A percentile compares a stretch with the other conserved stretches of the same genome.
phyloP scores from a whole-genome alignment of 2,797 vertebrate genomes.

The Euphonia xanthogaster region DNA sequence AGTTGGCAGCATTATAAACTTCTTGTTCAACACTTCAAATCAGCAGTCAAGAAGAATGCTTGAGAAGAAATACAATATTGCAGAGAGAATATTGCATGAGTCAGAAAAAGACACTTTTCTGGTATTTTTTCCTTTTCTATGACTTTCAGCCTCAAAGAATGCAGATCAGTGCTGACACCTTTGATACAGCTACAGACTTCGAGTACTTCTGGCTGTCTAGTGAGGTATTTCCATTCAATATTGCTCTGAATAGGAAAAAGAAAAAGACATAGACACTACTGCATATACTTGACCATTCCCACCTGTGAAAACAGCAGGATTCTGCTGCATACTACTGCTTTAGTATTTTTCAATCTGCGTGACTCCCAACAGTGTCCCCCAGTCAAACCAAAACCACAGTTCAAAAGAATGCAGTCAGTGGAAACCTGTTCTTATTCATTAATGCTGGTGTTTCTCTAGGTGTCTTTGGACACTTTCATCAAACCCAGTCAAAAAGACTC shows the following conservation, averaged over 20 bases:
- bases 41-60: not conserved
- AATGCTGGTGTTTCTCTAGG: not conserved
- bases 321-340: not conserved
- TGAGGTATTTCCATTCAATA: not conserved
- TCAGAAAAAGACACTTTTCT: not conserved
- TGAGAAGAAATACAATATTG: not conserved
- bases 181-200: not conserved
- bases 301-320: not conserved
- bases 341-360: not conserved
- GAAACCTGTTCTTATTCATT: not conserved
- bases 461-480: not conserved
- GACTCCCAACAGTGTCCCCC: not conserved
- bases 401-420: not conserved
- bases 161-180: not conserved
- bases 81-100: not conserved
- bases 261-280: not conserved
- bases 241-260: not conserved
- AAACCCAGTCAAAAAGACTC: not conserved
- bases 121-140: not conserved
- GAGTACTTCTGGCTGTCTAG: not conserved
- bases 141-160: not conserved
- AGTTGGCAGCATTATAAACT: not conserved
- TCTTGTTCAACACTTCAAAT: not conserved
- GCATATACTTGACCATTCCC: not conserved
- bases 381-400: not conserved